Evolutionary conservation across 92 coral and sea anemone genomes (phyloP), one percentile per base, ranked within the genome.

Genomic region (Actinostola sp.): DNA sequence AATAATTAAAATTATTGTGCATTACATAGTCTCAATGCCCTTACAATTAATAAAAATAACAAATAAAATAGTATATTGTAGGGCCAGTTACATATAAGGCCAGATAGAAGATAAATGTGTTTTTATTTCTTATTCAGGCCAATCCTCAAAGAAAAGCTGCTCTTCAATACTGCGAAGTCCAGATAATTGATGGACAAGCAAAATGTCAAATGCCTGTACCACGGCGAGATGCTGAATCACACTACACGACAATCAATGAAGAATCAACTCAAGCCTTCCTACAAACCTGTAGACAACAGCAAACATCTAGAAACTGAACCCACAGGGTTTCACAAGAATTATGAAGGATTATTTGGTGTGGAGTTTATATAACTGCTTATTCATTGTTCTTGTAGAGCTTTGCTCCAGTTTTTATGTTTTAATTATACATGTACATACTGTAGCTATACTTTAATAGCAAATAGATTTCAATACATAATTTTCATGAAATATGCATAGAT

Each of bases 211-310:
- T 65, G 8, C 80, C 84, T 16, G 79, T 65, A 1, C 60, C 66
- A 4, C 59, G 76, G 19, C 67, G 80, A 32, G 23, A 43, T 38
- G 84, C 83, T 27, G 75, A 73, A 71, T 75, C 97, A 11, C 84
- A 90, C 31, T 90, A 90, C 35, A 90, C 97, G 1, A 86, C 77
- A 8, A 90, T 90, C 12, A 89, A 90, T 67, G 97, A 88, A 66
- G 92, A 87, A 38, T 75, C 89, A 43, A 88, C 97, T 0, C 77
- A 84, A 63, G 97, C 93, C 0, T 61, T 90, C 44, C 61, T 73
- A 21, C 79, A 88, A 64, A 88, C 90, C 8, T 77, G 86, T 24
- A 24, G 74, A 30, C 74, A 68, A 6, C 62, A 68, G 51, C 48
- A 68, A 68, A 49, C 58, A 50, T 38, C 61, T 19, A 14, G 58